Evolutionary conservation across 2,113 vertebrate species (phyloP).

Genomic region (Mellivora capensis): DNA sequence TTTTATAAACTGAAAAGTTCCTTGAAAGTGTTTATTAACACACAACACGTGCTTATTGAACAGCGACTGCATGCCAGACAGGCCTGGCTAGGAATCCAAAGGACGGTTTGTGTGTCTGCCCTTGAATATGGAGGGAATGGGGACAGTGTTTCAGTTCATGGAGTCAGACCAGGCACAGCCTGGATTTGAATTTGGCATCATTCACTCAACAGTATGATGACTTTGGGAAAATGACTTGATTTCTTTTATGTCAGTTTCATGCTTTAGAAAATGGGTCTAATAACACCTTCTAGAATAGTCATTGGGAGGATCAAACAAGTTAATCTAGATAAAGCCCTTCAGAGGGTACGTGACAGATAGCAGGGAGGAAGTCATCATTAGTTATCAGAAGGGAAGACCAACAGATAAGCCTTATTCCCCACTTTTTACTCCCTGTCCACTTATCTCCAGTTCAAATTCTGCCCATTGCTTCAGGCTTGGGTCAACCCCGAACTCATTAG

Average conservation of each 20-base stretch:
- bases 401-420: neutral
- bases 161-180: neutral
- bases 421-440: no score
- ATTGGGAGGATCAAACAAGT: neutral
- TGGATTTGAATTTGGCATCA: neutral
- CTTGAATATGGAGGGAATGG: neutral
- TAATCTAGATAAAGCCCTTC: neutral
- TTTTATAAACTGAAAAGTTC: neutral
- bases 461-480: neutral
- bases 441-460: neutral
- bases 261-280: neutral
- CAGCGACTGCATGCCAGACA: no score
- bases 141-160: no score
- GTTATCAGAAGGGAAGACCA: neutral
- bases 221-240: neutral
- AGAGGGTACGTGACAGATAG: neutral
- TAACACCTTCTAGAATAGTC: neutral
- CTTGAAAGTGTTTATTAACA: neutral
- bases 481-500: neutral
- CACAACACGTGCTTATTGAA: neutral
- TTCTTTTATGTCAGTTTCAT: neutral
- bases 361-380: neutral
- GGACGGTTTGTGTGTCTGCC: neutral
- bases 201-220: neutral
- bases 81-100: neutral